Conservation (phyloP, 2,113 vertebrate genomes). For the Albula goreensis region DNA sequence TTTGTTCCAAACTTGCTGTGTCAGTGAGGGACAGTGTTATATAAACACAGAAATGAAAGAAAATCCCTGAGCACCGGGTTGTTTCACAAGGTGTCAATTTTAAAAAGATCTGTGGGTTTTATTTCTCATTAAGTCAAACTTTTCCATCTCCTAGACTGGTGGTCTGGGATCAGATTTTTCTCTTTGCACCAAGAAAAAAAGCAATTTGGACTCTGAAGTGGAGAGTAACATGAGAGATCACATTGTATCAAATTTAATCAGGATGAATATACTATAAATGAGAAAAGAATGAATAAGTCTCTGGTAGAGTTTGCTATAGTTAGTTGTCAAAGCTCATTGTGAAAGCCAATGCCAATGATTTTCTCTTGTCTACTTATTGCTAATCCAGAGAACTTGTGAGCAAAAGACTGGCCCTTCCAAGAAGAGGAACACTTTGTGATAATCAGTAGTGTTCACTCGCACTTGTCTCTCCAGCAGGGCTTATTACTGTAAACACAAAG, state of each 20-base stretch:
- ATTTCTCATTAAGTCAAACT: background rate
- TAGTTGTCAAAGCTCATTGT: background rate
- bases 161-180: background rate
- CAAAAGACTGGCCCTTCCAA: background rate
- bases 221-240: background rate
- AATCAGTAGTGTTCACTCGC: background rate
- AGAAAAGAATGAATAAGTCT: background rate
- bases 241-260: slow-evolving; percentile 12
- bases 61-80: background rate
- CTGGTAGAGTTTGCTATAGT: background rate
- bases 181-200: background rate
- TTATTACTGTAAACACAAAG: too few relatives aligned
- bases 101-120: background rate
- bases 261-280: background rate
- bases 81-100: background rate
- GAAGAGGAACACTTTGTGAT: background rate
- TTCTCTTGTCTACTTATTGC: background rate
- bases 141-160: background rate
- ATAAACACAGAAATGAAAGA: background rate
- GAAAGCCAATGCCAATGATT: background rate
- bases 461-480: background rate
- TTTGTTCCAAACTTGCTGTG: background rate
- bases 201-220: background rate
- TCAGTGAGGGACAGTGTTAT: background rate
- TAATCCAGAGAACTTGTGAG: background rate